Evolutionary conservation across 2,113 vertebrate species (phyloP).

Genomic region (Gobio gobio): DNA sequence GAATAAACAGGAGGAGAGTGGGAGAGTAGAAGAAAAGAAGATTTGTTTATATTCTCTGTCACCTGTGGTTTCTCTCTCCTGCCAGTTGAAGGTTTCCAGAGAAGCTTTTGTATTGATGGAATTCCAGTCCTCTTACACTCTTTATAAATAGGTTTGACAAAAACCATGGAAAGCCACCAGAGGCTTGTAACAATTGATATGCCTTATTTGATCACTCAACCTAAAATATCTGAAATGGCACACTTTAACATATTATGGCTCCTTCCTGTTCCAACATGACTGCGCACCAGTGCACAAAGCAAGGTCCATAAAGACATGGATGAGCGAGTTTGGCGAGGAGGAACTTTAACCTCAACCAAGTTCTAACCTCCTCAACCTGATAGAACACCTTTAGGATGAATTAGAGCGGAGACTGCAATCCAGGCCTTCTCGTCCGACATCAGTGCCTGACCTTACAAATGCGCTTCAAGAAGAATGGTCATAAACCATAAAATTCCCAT

Average conservation of each 20-base stretch:
- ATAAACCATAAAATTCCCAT: too few relatives aligned
- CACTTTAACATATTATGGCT: background rate
- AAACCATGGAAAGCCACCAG: constrained; percentile 8
- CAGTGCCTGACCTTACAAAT: too few relatives aligned
- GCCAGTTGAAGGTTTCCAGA: constrained; percentile 48
- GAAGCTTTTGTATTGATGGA: constrained; percentile 21
- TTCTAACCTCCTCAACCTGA: too few relatives aligned
- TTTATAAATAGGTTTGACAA: constrained; percentile 46
- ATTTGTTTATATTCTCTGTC: constrained; percentile 52
- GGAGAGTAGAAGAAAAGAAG: constrained; percentile 37
- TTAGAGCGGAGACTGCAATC: too few relatives aligned
- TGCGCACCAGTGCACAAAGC: too few relatives aligned
- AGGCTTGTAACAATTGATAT: background rate
- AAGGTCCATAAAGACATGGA: too few relatives aligned
- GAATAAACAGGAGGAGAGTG: constrained; percentile 16
- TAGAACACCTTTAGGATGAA: too few relatives aligned
- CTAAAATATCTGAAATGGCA: background rate
- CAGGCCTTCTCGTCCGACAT: too few relatives aligned
- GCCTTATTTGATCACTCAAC: constrained; percentile 32
- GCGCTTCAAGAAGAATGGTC: too few relatives aligned
- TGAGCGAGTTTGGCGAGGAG: too few relatives aligned
- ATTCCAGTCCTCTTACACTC: constrained; percentile 35
- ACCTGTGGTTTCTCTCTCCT: constrained; percentile 26
- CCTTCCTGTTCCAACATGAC: too few relatives aligned
- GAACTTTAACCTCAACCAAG: too few relatives aligned